Conservation (phyloP, 1,140 invertebrate species). For the Penaeus vannamei region DNA sequence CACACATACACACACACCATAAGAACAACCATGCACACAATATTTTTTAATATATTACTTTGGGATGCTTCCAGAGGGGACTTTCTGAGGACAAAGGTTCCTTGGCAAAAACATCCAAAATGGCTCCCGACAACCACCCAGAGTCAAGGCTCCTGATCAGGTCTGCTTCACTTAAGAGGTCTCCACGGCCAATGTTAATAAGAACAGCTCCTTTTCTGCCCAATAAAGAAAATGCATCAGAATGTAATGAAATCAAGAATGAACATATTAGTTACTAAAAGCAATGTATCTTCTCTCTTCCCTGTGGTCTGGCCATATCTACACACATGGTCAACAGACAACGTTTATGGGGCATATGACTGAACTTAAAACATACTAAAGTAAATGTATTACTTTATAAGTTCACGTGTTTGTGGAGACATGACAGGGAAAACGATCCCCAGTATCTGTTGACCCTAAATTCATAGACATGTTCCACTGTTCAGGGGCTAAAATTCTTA, state of each 20-base stretch:
- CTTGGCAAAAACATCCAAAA: conserved; percentile 77
- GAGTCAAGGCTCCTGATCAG: conserved; percentile 75
- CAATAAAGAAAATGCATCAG: conserved; percentile 66
- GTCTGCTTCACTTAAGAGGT: conserved; percentile 74
- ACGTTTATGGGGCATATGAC: too few relatives aligned
- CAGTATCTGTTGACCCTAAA: too few relatives aligned
- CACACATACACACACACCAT: not conserved
- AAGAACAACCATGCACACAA: not conserved
- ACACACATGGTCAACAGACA: too few relatives aligned
- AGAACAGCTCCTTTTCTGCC: conserved; percentile 72
- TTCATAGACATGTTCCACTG: too few relatives aligned
- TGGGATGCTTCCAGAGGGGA: conserved; percentile 74
- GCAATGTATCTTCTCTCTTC: too few relatives aligned
- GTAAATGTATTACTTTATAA: too few relatives aligned
- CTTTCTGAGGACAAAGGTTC: conserved; percentile 75
- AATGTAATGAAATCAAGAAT: not conserved
- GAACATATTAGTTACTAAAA: too few relatives aligned
- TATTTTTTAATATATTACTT: conserved; percentile 69
- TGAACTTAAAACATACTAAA: too few relatives aligned
- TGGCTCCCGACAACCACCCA: conserved; percentile 76
- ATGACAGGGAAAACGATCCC: too few relatives aligned
- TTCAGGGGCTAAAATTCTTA: too few relatives aligned
- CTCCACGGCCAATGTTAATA: conserved; percentile 77
- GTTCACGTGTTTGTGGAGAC: too few relatives aligned
- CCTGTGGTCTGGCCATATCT: too few relatives aligned